Evolutionary conservation across 2,888 invertebrate species (phyloP).

Genomic region (Drosophila histrio): DNA sequence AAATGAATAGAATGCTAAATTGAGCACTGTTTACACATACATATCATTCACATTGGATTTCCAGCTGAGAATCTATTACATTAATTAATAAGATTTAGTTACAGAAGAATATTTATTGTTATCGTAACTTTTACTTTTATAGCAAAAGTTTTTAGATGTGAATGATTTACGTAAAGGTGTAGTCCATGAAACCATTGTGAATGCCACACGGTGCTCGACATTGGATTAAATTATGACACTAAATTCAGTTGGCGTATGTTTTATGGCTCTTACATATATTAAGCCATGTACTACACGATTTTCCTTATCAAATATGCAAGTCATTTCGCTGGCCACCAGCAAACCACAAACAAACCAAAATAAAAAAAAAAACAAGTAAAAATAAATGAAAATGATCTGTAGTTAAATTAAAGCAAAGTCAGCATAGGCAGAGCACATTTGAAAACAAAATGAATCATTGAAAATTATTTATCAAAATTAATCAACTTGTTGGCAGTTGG

Average conservation of each 20-base stretch:
- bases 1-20: conserved; percentile 23
- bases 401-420: conserved; percentile 27
- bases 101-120: neutral
- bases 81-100: neutral
- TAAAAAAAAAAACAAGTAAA: neutral
- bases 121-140: neutral
- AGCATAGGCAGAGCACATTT: conserved; percentile 21
- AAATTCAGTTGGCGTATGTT: conserved; percentile 53
- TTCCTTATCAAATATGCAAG: conserved; percentile 42
- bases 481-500: conserved; percentile 17
- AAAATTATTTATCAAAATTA: conserved; percentile 24
- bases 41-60: conserved; percentile 31
- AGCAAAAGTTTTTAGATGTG: conserved; percentile 1
- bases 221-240: conserved; percentile 55
- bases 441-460: conserved; percentile 16
- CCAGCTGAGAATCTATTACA: neutral
- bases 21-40: neutral
- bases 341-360: neutral
- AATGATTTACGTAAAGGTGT: conserved; percentile 25
- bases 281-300: conserved; percentile 43
- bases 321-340: conserved; percentile 8
- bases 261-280: conserved; percentile 41
- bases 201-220: conserved; percentile 20
- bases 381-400: neutral
- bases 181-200: conserved; percentile 17